Conservation (phyloP, 2,797 vertebrate genomes). For the Rhinella marina region DNA sequence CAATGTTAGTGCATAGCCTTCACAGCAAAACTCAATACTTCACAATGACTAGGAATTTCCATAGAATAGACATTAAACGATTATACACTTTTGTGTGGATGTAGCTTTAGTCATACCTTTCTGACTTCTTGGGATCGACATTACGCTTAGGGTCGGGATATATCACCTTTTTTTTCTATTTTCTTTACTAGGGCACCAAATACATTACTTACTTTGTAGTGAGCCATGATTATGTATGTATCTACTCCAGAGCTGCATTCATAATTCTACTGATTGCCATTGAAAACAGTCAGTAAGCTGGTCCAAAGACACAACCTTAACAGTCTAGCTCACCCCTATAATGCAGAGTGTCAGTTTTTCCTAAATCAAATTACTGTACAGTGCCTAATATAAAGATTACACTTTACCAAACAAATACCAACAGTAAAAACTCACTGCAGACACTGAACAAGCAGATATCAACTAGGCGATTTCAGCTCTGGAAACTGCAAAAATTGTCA, state of each 20-base stretch:
- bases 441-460: not conserved
- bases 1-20: constrained; percentile 36
- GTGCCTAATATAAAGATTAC: no score
- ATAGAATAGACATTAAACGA: not conserved
- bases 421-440: not conserved
- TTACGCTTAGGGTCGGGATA: not conserved
- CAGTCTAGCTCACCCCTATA: no score
- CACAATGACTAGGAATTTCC: constrained; percentile 1
- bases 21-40: not conserved
- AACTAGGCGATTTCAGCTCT: not conserved
- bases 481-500: no score
- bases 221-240: not conserved
- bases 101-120: not conserved
- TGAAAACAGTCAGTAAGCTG: not conserved
- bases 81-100: not conserved
- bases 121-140: not conserved
- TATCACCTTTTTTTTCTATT: not conserved
- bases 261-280: not conserved
- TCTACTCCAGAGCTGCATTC: not conserved
- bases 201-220: not conserved
- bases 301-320: not conserved
- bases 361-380: no score
- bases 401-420: not conserved
- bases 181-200: not conserved
- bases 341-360: not conserved